Evolutionary conservation across 2,797 vertebrate species (phyloP), one percentile per base, ranked within the genome.

Genomic region (Enteromius paludinosus): DNA sequence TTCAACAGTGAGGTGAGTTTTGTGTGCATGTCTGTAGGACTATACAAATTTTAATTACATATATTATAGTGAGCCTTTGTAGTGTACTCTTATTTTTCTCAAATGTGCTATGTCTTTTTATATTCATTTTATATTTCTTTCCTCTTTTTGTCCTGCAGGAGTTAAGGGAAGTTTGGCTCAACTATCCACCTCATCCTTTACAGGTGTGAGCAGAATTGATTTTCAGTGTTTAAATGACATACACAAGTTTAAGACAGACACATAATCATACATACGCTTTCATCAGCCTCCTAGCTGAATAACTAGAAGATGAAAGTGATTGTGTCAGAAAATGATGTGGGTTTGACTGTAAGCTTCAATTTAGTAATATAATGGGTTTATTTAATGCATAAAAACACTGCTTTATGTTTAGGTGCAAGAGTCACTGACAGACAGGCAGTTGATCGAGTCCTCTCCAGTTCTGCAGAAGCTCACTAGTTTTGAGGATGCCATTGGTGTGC

Each of bases 381-480:
- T 72, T 49, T 65, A 15, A 18, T 45, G 18, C 56, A 15, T 41
- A 18, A 33, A 72, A 52, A 28, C 18, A 14, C 0, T 64, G 14
- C 38, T 78, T 28, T 62, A 10, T 78, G 18, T 83, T 49, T 87
- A 99, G 98, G 95, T 99, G 17, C 98, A 99, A 90, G 98, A 99
- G 87, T 95, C 98, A 9, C 95, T 96, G 92, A 96, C 96, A 0
- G 98, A 99, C 92, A 87, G 98, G 76, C 98, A 99, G 83, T 95
- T 99, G 86, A 98, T 99, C 49, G 97, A 98, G 90, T 97, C 98
- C 0, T 99, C 98, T 35, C 98, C 98, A 0, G 98, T 99, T 81
- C 96, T 99, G 23, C 97, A 98, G 91, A 99, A 98, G 82, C 95
- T 99, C 70, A 99, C 97, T 0, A 94, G 94, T 86, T 99, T 99